Evolutionary conservation across 2,113 vertebrate genomes (phyloP), one percentile per base, ranked within the genome.

Genomic region (Trinectes maculatus): DNA sequence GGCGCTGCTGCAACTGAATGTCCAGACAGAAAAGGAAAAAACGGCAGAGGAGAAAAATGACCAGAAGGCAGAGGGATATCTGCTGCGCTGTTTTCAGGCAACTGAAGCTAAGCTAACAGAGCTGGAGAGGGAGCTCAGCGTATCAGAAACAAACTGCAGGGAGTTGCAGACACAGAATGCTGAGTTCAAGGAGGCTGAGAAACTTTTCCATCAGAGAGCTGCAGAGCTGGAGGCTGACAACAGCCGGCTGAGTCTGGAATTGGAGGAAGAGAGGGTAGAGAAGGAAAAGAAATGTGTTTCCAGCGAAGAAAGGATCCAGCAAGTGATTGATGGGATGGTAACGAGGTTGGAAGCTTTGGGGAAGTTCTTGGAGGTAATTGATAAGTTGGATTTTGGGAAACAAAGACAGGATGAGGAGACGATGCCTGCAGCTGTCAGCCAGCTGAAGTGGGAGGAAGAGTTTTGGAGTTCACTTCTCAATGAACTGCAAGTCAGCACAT

Each of bases 381-480:
- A 75, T 13, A 69, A 37, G 55, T 71, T 80, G 31, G 77, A 82
- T 9, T 25, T 66, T 2, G 9, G 46, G 1, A 69, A 26, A 26
- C 71, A 59, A 28, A 34, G 59, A 22, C 62, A 85, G 40, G 8
- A 10, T 29, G 6, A 16, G 28, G 60, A 78, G 52, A 47, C 46
- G 18, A n/a, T 49, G 18, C 34, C 36, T 0, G 47, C 52, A 0
- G 22, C 72, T 47, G 37, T 55, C 24, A 52, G 48, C 13, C 84
- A 83, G 51, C 42, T 90, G 44, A 69, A 47, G 39, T 49, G 31
- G 65, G 89, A 91, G 74, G 83, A 83, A 6, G 22, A 48, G 46
- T 80, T 91, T 21, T 90, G 87, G 87, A 70, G 69, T 25, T 69
- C 42, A 4, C 25, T 89, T 47, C 40, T 83, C 5, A 52, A 47